Conservation (phyloP, 2,888 invertebrate genomes). For the Dorcus hopei region DNA sequence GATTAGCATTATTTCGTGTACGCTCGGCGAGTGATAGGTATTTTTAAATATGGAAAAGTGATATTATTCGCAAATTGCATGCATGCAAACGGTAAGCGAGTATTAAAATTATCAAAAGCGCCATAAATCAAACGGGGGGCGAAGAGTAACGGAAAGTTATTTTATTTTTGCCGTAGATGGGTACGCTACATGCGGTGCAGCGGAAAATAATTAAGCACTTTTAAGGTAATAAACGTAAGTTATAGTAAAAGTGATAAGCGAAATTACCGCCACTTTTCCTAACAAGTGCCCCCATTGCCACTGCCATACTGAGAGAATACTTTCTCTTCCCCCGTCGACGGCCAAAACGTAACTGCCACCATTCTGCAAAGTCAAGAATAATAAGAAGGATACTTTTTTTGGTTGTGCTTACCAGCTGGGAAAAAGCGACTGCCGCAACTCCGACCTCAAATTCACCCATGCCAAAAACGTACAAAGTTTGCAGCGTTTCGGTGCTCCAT, state of each 20-base stretch:
- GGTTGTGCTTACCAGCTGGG: slow-evolving; percentile 65
- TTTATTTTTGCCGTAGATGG: no score
- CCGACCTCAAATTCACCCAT: slow-evolving; percentile 88
- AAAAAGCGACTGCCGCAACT: slow-evolving; percentile 85
- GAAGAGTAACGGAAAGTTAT: no score
- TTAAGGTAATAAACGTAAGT: background rate
- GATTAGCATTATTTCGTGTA: no score
- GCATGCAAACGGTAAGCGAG: slow-evolving; percentile 15
- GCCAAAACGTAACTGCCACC: slow-evolving; percentile 87
- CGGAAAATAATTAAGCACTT: no score
- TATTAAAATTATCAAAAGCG: slow-evolving; percentile 1
- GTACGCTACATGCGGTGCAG: no score
- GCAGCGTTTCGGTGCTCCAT: slow-evolving; percentile 87
- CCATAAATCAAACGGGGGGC: background rate
- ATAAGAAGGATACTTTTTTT: background rate
- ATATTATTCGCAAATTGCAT: slow-evolving; percentile 3
- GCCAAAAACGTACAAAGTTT: slow-evolving; percentile 85
- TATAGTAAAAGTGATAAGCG: no score
- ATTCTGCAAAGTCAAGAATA: slow-evolving; percentile 57
- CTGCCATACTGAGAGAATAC: slow-evolving; percentile 90
- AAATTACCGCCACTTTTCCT: slow-evolving; percentile 82
- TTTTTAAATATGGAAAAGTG: background rate
- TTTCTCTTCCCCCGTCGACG: slow-evolving; percentile 84
- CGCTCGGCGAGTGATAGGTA: no score
- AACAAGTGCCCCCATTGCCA: slow-evolving; percentile 93